phyloP scores from a whole-genome alignment of 2,888 invertebrate species.

The Lithophane ornitopus region DNA sequence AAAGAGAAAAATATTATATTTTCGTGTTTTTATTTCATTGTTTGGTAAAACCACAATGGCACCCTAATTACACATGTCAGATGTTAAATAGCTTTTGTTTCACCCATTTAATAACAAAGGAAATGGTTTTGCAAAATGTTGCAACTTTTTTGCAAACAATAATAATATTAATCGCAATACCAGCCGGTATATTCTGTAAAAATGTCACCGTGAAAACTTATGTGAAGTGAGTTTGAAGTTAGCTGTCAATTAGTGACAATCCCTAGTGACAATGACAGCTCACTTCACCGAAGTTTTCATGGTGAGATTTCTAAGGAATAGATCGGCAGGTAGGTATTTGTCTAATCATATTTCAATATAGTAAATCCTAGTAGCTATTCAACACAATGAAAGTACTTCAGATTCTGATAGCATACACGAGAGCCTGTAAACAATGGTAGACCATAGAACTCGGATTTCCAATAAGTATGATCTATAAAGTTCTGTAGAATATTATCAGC shows the following conservation, averaged over 20 bases:
- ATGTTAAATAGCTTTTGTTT: conserved; percentile 29
- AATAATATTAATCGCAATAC: not conserved
- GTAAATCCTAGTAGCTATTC: not conserved
- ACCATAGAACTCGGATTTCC: not conserved
- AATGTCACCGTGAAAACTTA: too few relatives aligned
- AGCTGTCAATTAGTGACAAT: too few relatives aligned
- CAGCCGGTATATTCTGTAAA: too few relatives aligned
- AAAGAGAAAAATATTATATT: conserved; percentile 83
- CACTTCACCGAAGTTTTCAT: too few relatives aligned
- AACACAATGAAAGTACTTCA: not conserved
- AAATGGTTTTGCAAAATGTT: conserved; percentile 17
- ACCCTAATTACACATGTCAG: conserved; percentile 25
- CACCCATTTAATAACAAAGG: conserved; percentile 6
- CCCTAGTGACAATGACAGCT: too few relatives aligned
- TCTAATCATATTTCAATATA: not conserved
- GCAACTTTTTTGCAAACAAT: not conserved
- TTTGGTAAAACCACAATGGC: conserved; percentile 10
- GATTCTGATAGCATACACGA: not conserved
- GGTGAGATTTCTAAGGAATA: too few relatives aligned
- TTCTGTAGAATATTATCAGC: too few relatives aligned
- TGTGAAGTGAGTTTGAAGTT: too few relatives aligned
- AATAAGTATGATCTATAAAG: not conserved
- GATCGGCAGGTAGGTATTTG: not conserved
- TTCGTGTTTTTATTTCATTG: conserved; percentile 77
- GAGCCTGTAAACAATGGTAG: not conserved